Percentiles rank a stretch among this genome's conserved stretches.
Evolutionary conservation across 2,797 vertebrate species (phyloP).

Genomic region (Spheniscus humboldti): DNA sequence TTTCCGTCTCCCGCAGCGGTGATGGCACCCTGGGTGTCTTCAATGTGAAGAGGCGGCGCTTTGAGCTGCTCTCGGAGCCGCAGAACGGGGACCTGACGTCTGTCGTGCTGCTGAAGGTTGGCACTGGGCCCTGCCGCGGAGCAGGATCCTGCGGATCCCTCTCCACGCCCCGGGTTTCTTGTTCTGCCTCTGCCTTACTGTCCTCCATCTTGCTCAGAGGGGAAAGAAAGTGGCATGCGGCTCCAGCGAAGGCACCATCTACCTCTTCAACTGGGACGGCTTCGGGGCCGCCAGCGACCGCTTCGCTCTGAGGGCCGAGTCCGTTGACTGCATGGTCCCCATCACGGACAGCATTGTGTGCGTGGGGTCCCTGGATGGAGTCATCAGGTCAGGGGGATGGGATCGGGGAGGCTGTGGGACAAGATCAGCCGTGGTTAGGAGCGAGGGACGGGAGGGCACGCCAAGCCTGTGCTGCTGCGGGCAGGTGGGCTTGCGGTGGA

Average conservation of each 20-base stretch:
- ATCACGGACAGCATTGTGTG: slow-evolving; percentile 89
- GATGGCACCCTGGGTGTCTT: slow-evolving; percentile 93
- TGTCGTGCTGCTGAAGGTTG: slow-evolving; percentile 88
- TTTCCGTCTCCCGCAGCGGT: slow-evolving; percentile 73
- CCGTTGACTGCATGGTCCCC: slow-evolving; percentile 87
- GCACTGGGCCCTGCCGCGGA: accelerated
- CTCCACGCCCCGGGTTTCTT: accelerated
- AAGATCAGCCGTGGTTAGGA: accelerated
- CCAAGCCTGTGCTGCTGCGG: too few relatives aligned
- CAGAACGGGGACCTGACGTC: slow-evolving; percentile 92
- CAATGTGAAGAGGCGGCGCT: slow-evolving; percentile 87
- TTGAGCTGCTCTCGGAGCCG: slow-evolving; percentile 88
- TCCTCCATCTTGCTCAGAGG: slow-evolving; percentile 45
- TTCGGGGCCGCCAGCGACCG: slow-evolving; percentile 95
- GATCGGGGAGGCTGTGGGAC: accelerated
- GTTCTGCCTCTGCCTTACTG: neutral
- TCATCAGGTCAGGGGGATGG: slow-evolving; percentile 81
- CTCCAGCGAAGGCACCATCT: slow-evolving; percentile 91
- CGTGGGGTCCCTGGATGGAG: slow-evolving; percentile 86
- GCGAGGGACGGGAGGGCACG: neutral
- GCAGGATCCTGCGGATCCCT: neutral
- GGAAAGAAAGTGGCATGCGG: slow-evolving; percentile 91
- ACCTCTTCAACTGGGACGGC: slow-evolving; percentile 96
- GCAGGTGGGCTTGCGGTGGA: accelerated
- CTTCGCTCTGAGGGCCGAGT: slow-evolving; percentile 88